Conservation (phyloP, 2,888 invertebrate genomes). For the Synergus umbraculus region DNA sequence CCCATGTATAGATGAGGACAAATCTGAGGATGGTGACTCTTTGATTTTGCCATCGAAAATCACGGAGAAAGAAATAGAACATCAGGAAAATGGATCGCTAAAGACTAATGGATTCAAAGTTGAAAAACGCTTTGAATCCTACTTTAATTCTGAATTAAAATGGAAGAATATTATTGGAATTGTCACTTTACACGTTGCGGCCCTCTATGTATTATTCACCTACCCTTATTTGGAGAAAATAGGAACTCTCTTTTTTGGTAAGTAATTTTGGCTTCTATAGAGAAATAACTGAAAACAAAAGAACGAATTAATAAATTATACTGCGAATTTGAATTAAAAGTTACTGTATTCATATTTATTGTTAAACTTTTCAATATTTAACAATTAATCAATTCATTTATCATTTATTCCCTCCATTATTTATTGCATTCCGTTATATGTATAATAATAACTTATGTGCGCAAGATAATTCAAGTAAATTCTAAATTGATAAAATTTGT, state of each 20-base stretch:
- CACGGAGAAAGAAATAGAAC: not conserved
- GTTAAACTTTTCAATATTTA: too few species aligned
- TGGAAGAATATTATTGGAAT: constrained; percentile 23
- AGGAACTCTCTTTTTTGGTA: not conserved
- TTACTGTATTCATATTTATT: too few species aligned
- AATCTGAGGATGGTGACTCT: constrained; percentile 16
- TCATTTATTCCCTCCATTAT: too few species aligned
- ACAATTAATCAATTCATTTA: too few species aligned
- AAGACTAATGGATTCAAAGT: not conserved
- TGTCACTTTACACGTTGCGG: not conserved
- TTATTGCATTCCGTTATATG: too few species aligned
- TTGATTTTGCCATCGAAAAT: not conserved
- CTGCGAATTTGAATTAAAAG: too few species aligned
- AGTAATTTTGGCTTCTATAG: not conserved
- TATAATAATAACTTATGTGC: not conserved
- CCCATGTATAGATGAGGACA: constrained; percentile 21
- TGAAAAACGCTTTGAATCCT: not conserved
- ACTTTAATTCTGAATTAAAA: constrained; percentile 25
- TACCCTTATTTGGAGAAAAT: not conserved
- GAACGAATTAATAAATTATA: too few species aligned
- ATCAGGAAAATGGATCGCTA: not conserved
- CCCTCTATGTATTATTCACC: not conserved
- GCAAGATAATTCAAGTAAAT: not conserved
- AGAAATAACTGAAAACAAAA: too few species aligned
- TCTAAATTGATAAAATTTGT: not conserved